Evolutionary conservation across 1,140 invertebrate species (phyloP), one percentile per base, ranked within the genome.

Genomic region (Drosophila tsacasi): DNA sequence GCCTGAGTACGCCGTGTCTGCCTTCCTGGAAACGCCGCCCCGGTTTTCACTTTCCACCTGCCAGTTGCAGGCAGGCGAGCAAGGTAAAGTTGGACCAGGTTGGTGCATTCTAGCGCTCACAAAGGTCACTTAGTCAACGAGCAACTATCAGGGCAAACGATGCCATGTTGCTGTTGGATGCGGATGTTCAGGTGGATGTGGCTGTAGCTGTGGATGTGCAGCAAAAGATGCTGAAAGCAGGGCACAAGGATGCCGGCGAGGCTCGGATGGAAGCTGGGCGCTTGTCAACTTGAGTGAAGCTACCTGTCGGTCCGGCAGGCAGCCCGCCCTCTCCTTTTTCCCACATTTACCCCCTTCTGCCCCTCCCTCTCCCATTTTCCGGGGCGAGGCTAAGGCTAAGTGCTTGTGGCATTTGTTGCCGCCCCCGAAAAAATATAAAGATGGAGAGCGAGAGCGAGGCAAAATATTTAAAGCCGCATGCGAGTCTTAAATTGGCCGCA

Each of bases 71-170:
- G 75, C 65, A 39, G 57, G 60, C 55, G 46, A 79, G 62, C 62
- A 72, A 68, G 68, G 74, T 55, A 83, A 61, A 83, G 75, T 77
- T 81, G 79, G 75, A 67, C 73, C 65, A 79, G 71, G 82, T 60
- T 66, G 58, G 63, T 82, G 83, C 83, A 86, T 81, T 79, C 63
- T 86, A 69, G 47, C 76, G 79, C 83, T 86, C 83, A 81, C 83
- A 85, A 85, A 86, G 83, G 83, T 85, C 83, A 85, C 82, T 81
- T 85, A 85, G 83, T 85, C 83, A 81, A 85, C 83, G 69, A 81
- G 69, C 82, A 85, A 77, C 67, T 81, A 80, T 81, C 82, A 81
- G 79, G 77, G 73, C 77, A 77, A 66, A 64, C 76, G 76, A 60
- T 59, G 76, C 67, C 67, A 35, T 57, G 67, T 37, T 68, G 54